A percentile compares a stretch with the other conserved stretches of the same genome.
Conservation (phyloP, 2,888 invertebrate species). For the Philaethria dido region DNA sequence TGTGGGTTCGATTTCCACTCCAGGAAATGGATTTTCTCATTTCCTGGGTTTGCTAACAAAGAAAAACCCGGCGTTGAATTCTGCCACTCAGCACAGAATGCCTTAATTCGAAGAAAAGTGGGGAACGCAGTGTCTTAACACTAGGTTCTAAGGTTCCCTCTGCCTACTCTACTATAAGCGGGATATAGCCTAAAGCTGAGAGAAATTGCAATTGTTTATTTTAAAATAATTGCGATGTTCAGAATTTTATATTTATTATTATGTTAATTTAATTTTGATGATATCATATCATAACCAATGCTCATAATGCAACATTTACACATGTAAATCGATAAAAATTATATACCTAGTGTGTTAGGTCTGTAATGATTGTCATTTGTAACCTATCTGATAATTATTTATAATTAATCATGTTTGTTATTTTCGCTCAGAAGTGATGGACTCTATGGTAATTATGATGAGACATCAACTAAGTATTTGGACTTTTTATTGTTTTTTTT, state of each 20-base stretch:
- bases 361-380: neutral
- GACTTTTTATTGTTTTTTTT: neutral
- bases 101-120: too few relatives aligned
- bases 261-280: neutral
- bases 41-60: too few relatives aligned
- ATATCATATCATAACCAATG: constrained; percentile 4
- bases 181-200: too few relatives aligned
- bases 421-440: neutral
- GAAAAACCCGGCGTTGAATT: too few relatives aligned
- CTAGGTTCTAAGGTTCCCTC: too few relatives aligned
- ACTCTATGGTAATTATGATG: neutral
- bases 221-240: neutral
- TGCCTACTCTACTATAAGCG: too few relatives aligned
- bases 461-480: too few relatives aligned
- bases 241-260: neutral
- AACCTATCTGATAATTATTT: neutral
- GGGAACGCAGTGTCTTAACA: too few relatives aligned
- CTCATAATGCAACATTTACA: constrained; percentile 5
- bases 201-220: too few relatives aligned
- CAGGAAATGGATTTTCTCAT: too few relatives aligned
- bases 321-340: constrained; percentile 9
- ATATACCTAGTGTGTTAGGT: neutral
- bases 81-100: too few relatives aligned
- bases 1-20: too few relatives aligned
- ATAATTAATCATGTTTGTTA: neutral